Evolutionary conservation across 2,797 vertebrate species (phyloP), one percentile per base, ranked within the genome.

Genomic region (Mycteria americana): DNA sequence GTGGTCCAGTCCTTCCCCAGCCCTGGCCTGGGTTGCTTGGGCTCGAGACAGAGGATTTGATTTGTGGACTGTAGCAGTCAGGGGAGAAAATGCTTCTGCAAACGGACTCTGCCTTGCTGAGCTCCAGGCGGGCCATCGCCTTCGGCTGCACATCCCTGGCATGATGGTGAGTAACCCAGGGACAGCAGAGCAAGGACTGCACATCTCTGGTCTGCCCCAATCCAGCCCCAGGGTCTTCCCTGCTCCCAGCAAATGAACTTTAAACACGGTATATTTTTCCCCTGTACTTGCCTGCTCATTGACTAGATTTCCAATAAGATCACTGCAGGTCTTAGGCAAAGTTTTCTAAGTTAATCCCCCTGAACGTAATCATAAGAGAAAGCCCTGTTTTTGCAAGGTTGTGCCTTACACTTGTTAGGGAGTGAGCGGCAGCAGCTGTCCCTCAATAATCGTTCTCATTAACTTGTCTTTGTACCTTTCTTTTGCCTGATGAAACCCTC

Each of bases 361-460:
- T 65, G 69, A 93, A 89, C 35, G 65, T 35, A 81, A 91, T 65
- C n/a, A 76, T 77, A 85, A 91, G 63, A 92, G 85, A 67, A 91
- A 92, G 76, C 25, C 84, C 89, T 94, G 81, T 84, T 80, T 90
- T 81, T 43, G 63, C 81, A 79, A 84, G 70, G 51, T 27, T 88
- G 41, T 80, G 50, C 68, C 75, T 67, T 77, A 21, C 16, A 2
- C 79, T 95, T 73, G 31, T 95, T 94, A 91, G 79, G 76, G 93
- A 54, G 63, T 79, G 91, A 94, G 79, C 7, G 4, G 78, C 77
- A 86, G 89, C 91, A 96, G 82, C 92, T 97, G 92, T 53, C 87
- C 85, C 73, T 88, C 90, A 94, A 79, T 94, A 92, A 96, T 94
- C 7, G 2, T 92, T 92, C 95, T 94, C 88, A 91, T 96, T 94